Base-by-base conservation (phyloP, 2,797 vertebrate species). In the Acipenser ruthenus region DNA sequence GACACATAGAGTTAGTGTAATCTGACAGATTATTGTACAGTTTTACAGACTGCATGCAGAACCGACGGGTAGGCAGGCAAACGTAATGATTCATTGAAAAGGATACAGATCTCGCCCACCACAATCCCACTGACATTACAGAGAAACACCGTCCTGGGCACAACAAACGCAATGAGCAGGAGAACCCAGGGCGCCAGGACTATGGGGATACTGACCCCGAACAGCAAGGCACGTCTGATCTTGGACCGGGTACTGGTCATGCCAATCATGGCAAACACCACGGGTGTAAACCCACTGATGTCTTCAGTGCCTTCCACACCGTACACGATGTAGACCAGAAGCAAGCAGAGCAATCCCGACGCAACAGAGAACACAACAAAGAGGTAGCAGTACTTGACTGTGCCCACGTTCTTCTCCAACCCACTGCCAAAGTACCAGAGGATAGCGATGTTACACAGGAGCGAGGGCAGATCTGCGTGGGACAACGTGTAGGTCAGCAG, bases 361-460 rank as follows among this genome's bases (percentile, higher is more conserved):
- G 56, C 70, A 64, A 71, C 70, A 2, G 84, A 81, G 50, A 87
- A 65, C 49, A 83, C 60, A 3, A 75, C 7, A 71, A 84, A 81
- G 50, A 74, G 10, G 55, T 73, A 71, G 23, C 86, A 73, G 75
- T 85, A 87, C 4, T 80, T 80, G 3, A 86, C 74, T 0, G 84
- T 85, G 5, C 85, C 85, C 1, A 85, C 70, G 6, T 82, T 79
- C 61, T 70, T 85, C 69, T 87, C 85, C 72, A 85, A 11, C 10
- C 79, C 77, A 49, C 80, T 71, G 10, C 82, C 63, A 68, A 86
- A 73, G 48, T 81, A 62, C 70, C 68, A 15, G 69, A 87, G 49
- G 2, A 70, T 65, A 8, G 50, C 23, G 1, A 50, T 61, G 64
- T 72, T 69, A 6, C 73, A 63, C 37, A 77, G 6, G 6, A 79